phyloP scores from a whole-genome alignment of 2,797 vertebrate genomes.

The Echiichthys vipera region DNA sequence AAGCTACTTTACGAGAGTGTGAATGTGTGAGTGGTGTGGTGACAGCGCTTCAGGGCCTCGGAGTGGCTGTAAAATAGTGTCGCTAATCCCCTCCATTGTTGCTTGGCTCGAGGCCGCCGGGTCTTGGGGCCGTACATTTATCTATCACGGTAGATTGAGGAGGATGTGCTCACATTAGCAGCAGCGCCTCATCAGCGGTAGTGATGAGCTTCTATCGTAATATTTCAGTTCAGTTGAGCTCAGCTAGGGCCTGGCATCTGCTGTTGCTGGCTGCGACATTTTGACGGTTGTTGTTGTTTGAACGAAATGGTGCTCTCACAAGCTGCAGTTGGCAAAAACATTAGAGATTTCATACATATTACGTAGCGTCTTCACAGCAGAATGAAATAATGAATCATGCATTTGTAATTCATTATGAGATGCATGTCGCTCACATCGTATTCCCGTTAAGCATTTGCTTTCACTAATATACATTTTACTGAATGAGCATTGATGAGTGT shows the following conservation, averaged over 20 bases:
- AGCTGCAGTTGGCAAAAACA: constrained; percentile 22
- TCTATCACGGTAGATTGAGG: constrained; percentile 28
- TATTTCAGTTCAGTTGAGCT: no score
- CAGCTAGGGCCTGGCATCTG: constrained; percentile 72
- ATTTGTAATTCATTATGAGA: constrained; percentile 1
- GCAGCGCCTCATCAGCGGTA: constrained; percentile 70
- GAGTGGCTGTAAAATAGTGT: constrained; percentile 17
- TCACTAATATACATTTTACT: not conserved
- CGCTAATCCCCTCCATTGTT: constrained; percentile 38
- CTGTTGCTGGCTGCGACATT: constrained; percentile 77
- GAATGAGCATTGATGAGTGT: not conserved
- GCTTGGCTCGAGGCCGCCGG: constrained; percentile 22
- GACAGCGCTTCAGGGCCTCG: constrained; percentile 26
- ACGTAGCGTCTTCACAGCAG: not conserved
- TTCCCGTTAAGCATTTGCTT: not conserved
- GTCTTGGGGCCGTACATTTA: constrained; percentile 37
- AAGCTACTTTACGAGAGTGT: constrained; percentile 21
- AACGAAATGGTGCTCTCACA: constrained; percentile 67
- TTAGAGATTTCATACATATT: constrained; percentile 17
- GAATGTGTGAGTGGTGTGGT: constrained; percentile 15
- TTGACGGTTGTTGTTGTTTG: constrained; percentile 69
- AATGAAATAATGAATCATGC: not conserved
- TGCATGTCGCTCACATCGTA: not conserved
- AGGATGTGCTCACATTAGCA: constrained; percentile 58
- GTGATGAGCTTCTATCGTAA: constrained; percentile 66